Conservation (phyloP, 2,113 vertebrate genomes). For the Lathamus discolor region DNA sequence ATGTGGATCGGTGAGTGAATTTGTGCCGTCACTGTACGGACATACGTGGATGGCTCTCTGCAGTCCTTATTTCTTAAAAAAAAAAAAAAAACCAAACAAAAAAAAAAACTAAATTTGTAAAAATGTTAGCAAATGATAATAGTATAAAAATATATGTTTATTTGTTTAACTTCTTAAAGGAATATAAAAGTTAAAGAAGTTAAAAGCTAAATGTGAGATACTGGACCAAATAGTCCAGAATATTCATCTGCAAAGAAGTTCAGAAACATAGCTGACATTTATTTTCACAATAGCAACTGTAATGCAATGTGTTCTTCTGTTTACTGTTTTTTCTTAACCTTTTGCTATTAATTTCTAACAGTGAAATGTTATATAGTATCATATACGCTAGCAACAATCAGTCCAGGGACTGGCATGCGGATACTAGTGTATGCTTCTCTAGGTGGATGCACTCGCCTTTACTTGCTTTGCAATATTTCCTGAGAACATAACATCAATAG, state of each 20-base stretch:
- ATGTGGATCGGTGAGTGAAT: background rate
- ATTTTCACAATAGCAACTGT: background rate
- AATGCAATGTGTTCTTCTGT: background rate
- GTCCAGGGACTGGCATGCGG: background rate
- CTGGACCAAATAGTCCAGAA: background rate
- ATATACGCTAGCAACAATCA: background rate
- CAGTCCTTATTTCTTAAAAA: background rate
- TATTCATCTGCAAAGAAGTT: background rate
- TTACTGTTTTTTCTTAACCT: background rate
- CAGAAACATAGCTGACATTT: background rate
- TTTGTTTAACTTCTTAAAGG: background rate
- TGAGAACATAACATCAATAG: background rate
- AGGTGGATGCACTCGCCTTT: background rate
- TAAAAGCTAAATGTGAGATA: background rate
- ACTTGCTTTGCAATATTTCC: background rate
- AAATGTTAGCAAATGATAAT: background rate
- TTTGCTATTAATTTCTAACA: background rate
- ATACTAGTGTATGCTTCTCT: background rate
- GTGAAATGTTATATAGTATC: background rate
- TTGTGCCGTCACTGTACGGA: background rate
- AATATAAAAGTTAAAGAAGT: background rate
- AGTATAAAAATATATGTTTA: background rate
- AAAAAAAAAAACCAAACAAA: too few species aligned
- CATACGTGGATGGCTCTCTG: background rate
- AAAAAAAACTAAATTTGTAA: background rate